phyloP scores from a whole-genome alignment of 1,140 invertebrate genomes.

The Alviniconcha marisindica region DNA sequence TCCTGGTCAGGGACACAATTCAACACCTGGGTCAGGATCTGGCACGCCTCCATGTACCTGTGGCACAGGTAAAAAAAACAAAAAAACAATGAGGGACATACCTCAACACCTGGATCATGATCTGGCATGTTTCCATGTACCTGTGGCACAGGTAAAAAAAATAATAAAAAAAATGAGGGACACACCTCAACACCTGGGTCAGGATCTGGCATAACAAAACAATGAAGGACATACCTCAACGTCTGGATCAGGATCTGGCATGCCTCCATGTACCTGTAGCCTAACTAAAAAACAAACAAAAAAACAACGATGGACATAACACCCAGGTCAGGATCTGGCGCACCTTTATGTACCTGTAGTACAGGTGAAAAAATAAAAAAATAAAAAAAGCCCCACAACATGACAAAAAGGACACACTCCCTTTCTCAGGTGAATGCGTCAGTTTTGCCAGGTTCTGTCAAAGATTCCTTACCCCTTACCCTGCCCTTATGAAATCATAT shows the following conservation, averaged over 20 bases:
- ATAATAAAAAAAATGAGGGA: too few relatives aligned
- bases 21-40: conserved; percentile 15
- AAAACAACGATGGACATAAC: conserved; percentile 22
- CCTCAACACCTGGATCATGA: neutral
- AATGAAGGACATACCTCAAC: conserved; percentile 24
- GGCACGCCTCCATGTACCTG: conserved; percentile 49
- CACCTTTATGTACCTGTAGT: too few relatives aligned
- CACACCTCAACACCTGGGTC: conserved; percentile 8
- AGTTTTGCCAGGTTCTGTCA: too few relatives aligned
- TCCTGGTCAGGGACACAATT: conserved; percentile 39
- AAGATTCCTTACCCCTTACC: too few relatives aligned
- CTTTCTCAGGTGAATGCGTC: too few relatives aligned
- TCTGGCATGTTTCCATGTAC: conserved; percentile 43
- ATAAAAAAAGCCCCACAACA: too few relatives aligned
- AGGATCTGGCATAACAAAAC: conserved; percentile 30
- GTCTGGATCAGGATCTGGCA: conserved; percentile 7
- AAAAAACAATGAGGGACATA: conserved; percentile 25
- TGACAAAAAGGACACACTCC: too few relatives aligned
- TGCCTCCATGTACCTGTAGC: too few relatives aligned
- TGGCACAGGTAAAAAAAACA: conserved; percentile 2
- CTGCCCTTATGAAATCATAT: too few relatives aligned
- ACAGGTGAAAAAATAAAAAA: too few relatives aligned
- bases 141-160: conserved; percentile 37
- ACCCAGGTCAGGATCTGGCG: conserved; percentile 12
- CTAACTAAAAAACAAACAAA: too few relatives aligned